Conservation (phyloP, 2,888 invertebrate species). For the Cataglyphis altisquamis region DNA sequence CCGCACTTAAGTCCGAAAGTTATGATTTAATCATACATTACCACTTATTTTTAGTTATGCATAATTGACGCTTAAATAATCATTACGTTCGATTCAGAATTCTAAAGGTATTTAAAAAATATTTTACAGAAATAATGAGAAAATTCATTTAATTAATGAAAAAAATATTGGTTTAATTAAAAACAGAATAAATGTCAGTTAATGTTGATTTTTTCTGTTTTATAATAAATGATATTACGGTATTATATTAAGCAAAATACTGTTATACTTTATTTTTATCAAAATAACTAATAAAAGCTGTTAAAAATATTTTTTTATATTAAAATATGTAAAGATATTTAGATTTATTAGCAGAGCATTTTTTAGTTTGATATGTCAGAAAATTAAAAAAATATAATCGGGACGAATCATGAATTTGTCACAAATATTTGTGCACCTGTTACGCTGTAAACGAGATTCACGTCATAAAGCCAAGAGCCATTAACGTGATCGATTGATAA, state of each 20-base stretch:
- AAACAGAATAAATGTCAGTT: not conserved
- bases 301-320: too few relatives aligned
- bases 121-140: not conserved
- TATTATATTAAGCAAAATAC: not conserved
- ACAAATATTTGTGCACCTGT: conserved; percentile 36
- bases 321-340: not conserved
- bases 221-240: not conserved
- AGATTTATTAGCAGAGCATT: not conserved
- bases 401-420: conserved; percentile 10
- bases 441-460: conserved; percentile 37
- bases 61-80: not conserved
- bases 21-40: conserved; percentile 46
- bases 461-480: conserved; percentile 48
- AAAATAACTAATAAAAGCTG: not conserved
- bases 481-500: conserved; percentile 59
- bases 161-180: not conserved
- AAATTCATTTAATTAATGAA: not conserved
- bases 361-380: not conserved
- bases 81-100: not conserved
- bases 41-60: conserved; percentile 17
- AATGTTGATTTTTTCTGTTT: not conserved
- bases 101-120: not conserved
- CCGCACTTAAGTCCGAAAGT: conserved; percentile 64
- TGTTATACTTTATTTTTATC: not conserved
- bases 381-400: not conserved